phyloP scores from a whole-genome alignment of 2,888 invertebrate species.

The Aproaerema taeniolella region DNA sequence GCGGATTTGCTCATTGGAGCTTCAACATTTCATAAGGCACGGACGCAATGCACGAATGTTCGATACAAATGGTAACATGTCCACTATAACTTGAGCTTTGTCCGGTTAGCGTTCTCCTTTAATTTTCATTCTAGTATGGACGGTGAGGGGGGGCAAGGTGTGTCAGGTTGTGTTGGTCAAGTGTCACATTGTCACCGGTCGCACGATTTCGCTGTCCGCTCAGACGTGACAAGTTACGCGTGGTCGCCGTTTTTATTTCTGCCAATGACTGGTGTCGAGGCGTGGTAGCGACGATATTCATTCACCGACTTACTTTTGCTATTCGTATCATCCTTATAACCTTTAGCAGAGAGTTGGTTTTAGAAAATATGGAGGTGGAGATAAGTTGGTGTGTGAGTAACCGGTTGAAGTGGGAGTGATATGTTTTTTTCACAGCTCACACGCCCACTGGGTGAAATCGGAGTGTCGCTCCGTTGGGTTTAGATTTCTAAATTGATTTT shows the following conservation, averaged over 20 bases:
- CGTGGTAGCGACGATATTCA: constrained; percentile 61
- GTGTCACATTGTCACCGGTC: constrained; percentile 72
- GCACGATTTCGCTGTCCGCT: constrained; percentile 73
- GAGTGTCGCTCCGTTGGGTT: constrained; percentile 43
- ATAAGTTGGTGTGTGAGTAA: constrained; percentile 44
- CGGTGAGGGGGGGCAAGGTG: constrained; percentile 26
- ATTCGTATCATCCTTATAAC: constrained; percentile 37
- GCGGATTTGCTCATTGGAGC: constrained; percentile 70
- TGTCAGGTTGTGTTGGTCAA: constrained; percentile 40
- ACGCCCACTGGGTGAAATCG: constrained; percentile 66
- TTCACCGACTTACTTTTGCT: constrained; percentile 32
- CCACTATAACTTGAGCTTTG: constrained; percentile 41
- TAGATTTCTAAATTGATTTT: constrained; percentile 50
- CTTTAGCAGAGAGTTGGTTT: constrained; percentile 33
- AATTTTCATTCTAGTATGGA: neutral
- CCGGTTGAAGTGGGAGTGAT: constrained; percentile 71
- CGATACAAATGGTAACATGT: constrained; percentile 40
- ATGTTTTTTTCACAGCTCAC: constrained; percentile 67
- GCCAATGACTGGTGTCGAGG: constrained; percentile 76
- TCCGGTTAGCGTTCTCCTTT: constrained; percentile 22
- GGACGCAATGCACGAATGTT: constrained; percentile 51
- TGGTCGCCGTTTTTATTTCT: constrained; percentile 76
- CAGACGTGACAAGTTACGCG: constrained; percentile 75
- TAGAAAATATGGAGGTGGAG: constrained; percentile 21
- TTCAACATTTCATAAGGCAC: constrained; percentile 74